Evolutionary conservation across 2,888 invertebrate genomes (phyloP).

Genomic region (Eupithecia subfuscata): DNA sequence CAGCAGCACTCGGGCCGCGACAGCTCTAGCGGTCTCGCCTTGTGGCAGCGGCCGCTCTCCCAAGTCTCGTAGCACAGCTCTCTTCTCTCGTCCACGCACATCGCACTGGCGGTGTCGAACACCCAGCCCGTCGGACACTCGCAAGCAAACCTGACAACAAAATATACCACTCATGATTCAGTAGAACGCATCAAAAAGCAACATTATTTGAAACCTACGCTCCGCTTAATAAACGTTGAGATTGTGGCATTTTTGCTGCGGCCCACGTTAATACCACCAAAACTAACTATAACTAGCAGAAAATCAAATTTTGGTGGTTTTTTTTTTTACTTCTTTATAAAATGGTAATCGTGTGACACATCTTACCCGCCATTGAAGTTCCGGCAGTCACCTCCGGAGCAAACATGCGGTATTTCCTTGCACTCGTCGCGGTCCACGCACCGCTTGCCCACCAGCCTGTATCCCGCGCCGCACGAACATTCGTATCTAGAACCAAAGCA

Average conservation of each 20-base stretch:
- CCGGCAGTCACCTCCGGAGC: slow-evolving; percentile 91
- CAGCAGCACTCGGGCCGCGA: slow-evolving; percentile 75
- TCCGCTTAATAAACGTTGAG: no score
- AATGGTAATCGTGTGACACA: no score
- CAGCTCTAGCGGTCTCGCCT: slow-evolving; percentile 69
- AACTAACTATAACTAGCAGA: no score
- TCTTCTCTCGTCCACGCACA: slow-evolving; percentile 90
- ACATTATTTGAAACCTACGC: no score
- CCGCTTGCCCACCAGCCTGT: slow-evolving; percentile 85
- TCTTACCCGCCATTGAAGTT: slow-evolving; percentile 90
- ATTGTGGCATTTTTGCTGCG: no score
- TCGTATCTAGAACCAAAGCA: slow-evolving; percentile 61
- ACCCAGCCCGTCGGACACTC: slow-evolving; percentile 91
- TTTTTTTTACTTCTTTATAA: no score
- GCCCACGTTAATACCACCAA: no score
- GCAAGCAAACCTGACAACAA: slow-evolving; percentile 85
- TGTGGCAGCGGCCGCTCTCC: slow-evolving; percentile 70
- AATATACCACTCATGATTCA: no score
- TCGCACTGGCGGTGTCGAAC: slow-evolving; percentile 86
- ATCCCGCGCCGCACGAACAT: slow-evolving; percentile 92
- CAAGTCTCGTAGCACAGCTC: slow-evolving; percentile 89
- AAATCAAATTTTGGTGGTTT: no score
- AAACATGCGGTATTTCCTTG: slow-evolving; percentile 86
- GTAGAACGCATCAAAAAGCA: no score
- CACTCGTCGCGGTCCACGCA: slow-evolving; percentile 93